Percentiles rank a stretch among this genome's conserved stretches.
These are phyloP conservation scores for Copidosoma aretas DNA, from an alignment of 2,888 invertebrate genomes.

Conservation along the genomic window DNA sequence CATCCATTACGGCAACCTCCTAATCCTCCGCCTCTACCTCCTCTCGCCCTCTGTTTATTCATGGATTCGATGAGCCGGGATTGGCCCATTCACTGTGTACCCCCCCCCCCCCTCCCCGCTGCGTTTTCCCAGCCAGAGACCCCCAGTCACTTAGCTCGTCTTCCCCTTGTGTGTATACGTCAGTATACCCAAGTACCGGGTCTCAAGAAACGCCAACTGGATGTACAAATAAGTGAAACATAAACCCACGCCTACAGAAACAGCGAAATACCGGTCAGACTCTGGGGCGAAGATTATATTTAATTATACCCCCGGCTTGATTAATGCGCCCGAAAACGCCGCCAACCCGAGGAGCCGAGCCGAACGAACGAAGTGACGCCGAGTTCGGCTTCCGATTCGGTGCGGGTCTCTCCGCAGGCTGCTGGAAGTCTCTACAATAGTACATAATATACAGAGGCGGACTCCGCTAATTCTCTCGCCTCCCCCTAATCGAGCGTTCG, in stretches of 20 bases:
- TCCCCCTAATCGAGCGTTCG: not conserved
- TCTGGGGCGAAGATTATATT: not conserved
- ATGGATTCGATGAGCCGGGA: slow-evolving; percentile 30
- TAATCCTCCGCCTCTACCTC: too few relatives aligned
- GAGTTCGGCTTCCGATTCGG: not conserved
- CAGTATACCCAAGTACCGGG: not conserved
- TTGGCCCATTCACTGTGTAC: slow-evolving; percentile 1
- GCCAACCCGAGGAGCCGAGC: not conserved
- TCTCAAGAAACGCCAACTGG: too few relatives aligned
- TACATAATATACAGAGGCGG: not conserved
- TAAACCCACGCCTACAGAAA: not conserved
- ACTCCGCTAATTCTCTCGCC: not conserved
- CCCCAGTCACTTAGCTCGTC: too few relatives aligned
- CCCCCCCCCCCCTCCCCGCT: too few relatives aligned
- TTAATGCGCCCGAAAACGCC: not conserved
- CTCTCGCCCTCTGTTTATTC: slow-evolving; percentile 26
- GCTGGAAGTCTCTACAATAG: not conserved
- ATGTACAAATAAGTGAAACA: too few relatives aligned
- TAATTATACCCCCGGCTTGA: not conserved
- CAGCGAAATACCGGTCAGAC: not conserved
- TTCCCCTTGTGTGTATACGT: too few relatives aligned
- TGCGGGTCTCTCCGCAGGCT: not conserved
- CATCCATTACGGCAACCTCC: slow-evolving; percentile 17
- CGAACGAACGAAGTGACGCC: not conserved
- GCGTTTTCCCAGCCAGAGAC: not conserved